Base-by-base conservation (phyloP, 2,113 vertebrate species). In the Alligator mississippiensis region DNA sequence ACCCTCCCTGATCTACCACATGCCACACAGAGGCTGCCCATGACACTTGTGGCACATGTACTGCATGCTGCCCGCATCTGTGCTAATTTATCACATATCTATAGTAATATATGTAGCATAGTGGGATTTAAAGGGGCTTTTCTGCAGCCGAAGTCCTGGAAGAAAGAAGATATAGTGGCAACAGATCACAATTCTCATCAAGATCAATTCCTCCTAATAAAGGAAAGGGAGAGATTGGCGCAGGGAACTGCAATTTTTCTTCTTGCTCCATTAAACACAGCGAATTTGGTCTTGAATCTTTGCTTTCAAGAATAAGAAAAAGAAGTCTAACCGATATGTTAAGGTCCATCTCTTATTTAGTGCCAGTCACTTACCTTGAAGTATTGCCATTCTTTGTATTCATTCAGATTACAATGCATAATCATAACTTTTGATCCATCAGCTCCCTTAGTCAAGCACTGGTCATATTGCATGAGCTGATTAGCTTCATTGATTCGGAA, bases 401-500 rank as follows among this genome's bases (percentile, higher is more conserved):
- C 98, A 27, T 99, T 99, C 88, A 98, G 97, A 80, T 98, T 99
- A 95, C 99, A 99, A 95, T 99, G 99, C 61, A 98, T 99, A 86
- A 99, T 98, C 96, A 98, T 98, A 83, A 99, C 92, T 66, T 98
- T 98, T 18, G 98, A 98, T 77, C 98, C 99, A 90, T 99, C 99
- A 2, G 93, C 10, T 61, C 98, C 99, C 96, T 97, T 98, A 27
- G 98, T 99, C 97, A 99, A 97, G 96, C 99, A 99, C 96, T 99
- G 99, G 95, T 99, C 99, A 0, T 99, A 99, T 89, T 99, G 99
- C 99, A 99, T 99, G 88, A 99, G 96, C 93, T 99, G 99, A 96
- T 99, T 99, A 5, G 98, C 99, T 96, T 99, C 99, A 19, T 99
- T 99, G 94, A 99, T 99, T 94, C 99, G 98, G 97, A 99, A 99